Evolutionary conservation across 2,113 vertebrate species (phyloP).

Genomic region (Paraplagusia blochii): DNA sequence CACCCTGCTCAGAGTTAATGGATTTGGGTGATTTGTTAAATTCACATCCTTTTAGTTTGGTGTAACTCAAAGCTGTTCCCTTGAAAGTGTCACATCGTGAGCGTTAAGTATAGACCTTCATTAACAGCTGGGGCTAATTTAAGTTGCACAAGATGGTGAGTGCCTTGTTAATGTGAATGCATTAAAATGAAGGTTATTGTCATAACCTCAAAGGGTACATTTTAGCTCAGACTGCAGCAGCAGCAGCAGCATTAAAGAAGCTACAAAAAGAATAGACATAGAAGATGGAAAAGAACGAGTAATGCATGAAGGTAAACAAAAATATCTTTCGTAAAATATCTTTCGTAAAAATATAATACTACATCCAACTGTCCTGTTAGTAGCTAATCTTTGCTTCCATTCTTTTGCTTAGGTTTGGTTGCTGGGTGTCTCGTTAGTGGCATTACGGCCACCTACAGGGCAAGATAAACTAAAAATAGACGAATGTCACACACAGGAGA

Average conservation of each 20-base stretch:
- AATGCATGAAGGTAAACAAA: slow-evolving; percentile 10
- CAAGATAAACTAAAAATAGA: no score
- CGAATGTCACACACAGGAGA: no score
- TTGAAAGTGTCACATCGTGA: slow-evolving; percentile 39
- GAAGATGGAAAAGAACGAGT: neutral
- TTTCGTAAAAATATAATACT: no score
- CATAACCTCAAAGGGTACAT: slow-evolving; percentile 91
- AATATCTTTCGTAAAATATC: neutral
- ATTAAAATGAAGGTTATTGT: slow-evolving; percentile 91
- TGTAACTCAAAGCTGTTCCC: neutral
- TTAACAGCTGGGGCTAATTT: slow-evolving; percentile 58
- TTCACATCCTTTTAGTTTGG: neutral
- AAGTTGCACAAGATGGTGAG: slow-evolving; percentile 88
- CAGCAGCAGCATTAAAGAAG: slow-evolving; percentile 74
- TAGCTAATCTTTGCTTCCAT: no score
- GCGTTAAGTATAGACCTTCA: neutral
- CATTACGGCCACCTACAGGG: no score
- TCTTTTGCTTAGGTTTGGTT: no score
- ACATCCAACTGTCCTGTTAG: no score
- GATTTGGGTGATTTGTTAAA: neutral
- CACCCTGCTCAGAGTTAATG: no score
- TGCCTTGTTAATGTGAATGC: slow-evolving; percentile 83
- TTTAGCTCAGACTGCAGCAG: slow-evolving; percentile 77
- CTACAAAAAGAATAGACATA: slow-evolving; percentile 49
- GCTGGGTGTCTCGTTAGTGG: no score